Evolutionary conservation across 2,113 vertebrate genomes (phyloP), one percentile per base, ranked within the genome.

Genomic region (Lophura nycthemera): DNA sequence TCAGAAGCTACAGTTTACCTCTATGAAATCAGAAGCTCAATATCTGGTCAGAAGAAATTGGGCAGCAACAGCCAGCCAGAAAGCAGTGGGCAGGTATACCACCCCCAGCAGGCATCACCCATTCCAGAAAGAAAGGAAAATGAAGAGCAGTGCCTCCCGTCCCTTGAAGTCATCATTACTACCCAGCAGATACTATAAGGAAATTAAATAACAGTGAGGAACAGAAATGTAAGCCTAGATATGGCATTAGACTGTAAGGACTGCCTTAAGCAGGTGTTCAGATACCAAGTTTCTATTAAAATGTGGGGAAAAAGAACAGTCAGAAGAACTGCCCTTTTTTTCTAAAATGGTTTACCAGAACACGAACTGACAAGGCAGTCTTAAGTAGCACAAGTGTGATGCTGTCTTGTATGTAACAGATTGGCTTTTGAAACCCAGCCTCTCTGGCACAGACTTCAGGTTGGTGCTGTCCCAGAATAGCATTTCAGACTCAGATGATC

Each of bases 21-120:
- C 4, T n/a, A 42, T 8, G 29, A 88, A 40, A 17, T 16, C 25
- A 48, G 38, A 54, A 18, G 17, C 19, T 54, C 36, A 38, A 3
- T 0, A 3, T 3, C 11, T 47, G 50, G 38, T 1, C 34, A 32
- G 13, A 4, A 30, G n/a, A 63, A 61, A 2, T 5, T 8, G 7
- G 27, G 21, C 47, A 61, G 57, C 27, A 59, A 59, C 1, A 73
- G 36, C 10, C 64, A 45, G 8, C 1, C n/a, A 66, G 40, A 30
- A 50, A 79, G 48, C 60, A 11, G 66, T 5, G 40, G 38, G 80
- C 48, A 32, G 24, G 13, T 22, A 34, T 38, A 20, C 57, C 57
- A 10, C 12, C 45, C 25, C 47, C 2, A 2, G 16, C 1, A 9
- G 18, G 50, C 16, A 34, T 18, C 5, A 36, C 0, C 3, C 24